These are phyloP conservation scores for Melinaea marsaeus DNA, from an alignment of 2,888 invertebrate genomes.

Conservation along the genomic window DNA sequence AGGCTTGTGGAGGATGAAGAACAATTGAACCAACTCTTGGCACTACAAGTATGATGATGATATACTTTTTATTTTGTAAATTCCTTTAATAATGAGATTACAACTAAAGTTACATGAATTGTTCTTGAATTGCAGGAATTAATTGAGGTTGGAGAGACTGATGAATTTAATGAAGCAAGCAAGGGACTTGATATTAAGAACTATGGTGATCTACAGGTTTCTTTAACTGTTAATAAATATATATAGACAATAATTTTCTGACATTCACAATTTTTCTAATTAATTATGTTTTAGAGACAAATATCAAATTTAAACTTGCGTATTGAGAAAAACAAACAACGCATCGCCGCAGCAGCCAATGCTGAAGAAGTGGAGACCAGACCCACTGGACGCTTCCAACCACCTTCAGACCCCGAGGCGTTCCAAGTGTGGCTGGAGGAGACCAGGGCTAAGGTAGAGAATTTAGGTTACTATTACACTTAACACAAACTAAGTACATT, in stretches of 20 bases:
- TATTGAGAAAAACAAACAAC: slow-evolving; percentile 87
- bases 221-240: not conserved
- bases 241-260: too few species aligned
- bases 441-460: slow-evolving; percentile 79
- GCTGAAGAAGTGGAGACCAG: slow-evolving; percentile 76
- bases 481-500: too few species aligned
- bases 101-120: too few species aligned
- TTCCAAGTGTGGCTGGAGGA: slow-evolving; percentile 77
- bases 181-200: slow-evolving; percentile 86
- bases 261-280: too few species aligned
- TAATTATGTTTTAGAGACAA: slow-evolving; percentile 54
- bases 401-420: slow-evolving; percentile 66
- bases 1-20: slow-evolving; percentile 93
- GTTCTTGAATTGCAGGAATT: slow-evolving; percentile 53
- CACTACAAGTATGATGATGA: slow-evolving; percentile 78
- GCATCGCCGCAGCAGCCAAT: slow-evolving; percentile 83
- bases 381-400: slow-evolving; percentile 59
- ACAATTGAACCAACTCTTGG: slow-evolving; percentile 85
- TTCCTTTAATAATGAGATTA: not conserved
- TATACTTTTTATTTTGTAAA: not conserved
- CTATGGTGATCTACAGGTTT: slow-evolving; percentile 87
- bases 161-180: slow-evolving; percentile 85
- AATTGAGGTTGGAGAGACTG: slow-evolving; percentile 85
- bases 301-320: slow-evolving; percentile 83
- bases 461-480: not conserved